Conservation (phyloP, 2,888 invertebrate species). For the Volucella bombylans region DNA sequence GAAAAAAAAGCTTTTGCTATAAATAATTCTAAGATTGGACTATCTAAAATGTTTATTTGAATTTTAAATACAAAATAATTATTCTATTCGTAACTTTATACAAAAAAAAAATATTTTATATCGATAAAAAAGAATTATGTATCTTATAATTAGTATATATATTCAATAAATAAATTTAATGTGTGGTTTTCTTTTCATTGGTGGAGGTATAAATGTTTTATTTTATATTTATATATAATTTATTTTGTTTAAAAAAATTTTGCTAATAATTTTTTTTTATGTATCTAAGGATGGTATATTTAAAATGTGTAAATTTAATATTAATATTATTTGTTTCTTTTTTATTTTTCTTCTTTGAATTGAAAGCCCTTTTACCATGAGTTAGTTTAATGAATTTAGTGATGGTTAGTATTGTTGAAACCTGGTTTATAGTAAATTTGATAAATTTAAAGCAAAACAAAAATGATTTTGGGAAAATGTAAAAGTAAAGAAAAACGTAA, state of each 20-base stretch:
- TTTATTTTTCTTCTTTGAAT: constrained; percentile 7
- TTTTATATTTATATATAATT: constrained; percentile 33
- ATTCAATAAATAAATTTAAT: constrained; percentile 27
- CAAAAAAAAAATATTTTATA: constrained; percentile 31
- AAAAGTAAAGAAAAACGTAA: neutral
- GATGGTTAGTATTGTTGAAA: constrained; percentile 10
- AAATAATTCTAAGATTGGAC: constrained; percentile 70
- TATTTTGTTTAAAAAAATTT: constrained; percentile 59
- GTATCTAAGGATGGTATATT: constrained; percentile 64
- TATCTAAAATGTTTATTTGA: constrained; percentile 59
- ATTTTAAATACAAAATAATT: constrained; percentile 53
- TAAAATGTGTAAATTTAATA: constrained; percentile 61
- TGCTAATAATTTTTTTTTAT: constrained; percentile 41
- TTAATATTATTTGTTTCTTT: constrained; percentile 1
- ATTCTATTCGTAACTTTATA: constrained; percentile 44
- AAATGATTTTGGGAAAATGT: neutral
- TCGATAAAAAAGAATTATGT: neutral
- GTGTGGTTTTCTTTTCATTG: constrained; percentile 38
- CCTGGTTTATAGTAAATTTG: constrained; percentile 4
- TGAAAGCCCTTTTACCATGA: constrained; percentile 36
- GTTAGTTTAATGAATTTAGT: constrained; percentile 37
- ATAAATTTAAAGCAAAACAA: neutral
- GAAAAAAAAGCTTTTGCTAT: constrained; percentile 40
- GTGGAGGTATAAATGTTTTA: constrained; percentile 71
- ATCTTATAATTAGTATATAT: constrained; percentile 22